A percentile compares a stretch with the other conserved stretches of the same genome.
These are phyloP conservation scores for Centropyge bicolor DNA, from an alignment of 2,797 vertebrate species.

Conservation along the genomic window DNA sequence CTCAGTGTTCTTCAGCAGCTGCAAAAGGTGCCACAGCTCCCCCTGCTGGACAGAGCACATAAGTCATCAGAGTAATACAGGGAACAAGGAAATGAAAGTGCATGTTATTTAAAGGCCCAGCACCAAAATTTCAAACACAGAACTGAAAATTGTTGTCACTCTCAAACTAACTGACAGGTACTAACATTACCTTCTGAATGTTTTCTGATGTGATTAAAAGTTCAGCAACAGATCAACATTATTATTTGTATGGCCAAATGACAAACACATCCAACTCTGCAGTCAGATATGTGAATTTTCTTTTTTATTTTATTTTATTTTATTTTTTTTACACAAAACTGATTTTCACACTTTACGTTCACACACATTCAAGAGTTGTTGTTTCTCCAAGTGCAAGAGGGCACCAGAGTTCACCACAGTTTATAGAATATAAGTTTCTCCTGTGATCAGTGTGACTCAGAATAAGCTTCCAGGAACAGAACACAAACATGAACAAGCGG, in stretches of 20 bases:
- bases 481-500: background rate
- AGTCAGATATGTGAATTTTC: background rate
- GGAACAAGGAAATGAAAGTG: background rate
- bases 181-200: background rate
- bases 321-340: background rate
- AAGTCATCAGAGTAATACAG: background rate
- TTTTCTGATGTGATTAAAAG: background rate
- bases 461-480: background rate
- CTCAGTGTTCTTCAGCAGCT: conserved; percentile 85
- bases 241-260: background rate
- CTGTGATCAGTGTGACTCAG: background rate
- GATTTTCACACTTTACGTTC: background rate
- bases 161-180: background rate
- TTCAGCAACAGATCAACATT: background rate
- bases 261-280: background rate
- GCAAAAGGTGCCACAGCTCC: conserved; percentile 87
- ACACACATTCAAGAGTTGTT: background rate
- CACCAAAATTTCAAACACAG: background rate
- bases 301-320: background rate
- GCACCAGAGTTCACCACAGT: background rate
- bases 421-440: background rate
- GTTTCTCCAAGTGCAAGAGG: background rate
- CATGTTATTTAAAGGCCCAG: background rate
- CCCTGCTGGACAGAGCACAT: conserved; percentile 74
- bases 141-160: background rate